These are phyloP conservation scores for Bujurquina vittata DNA, from an alignment of 2,113 vertebrate genomes.

Conservation along the genomic window DNA sequence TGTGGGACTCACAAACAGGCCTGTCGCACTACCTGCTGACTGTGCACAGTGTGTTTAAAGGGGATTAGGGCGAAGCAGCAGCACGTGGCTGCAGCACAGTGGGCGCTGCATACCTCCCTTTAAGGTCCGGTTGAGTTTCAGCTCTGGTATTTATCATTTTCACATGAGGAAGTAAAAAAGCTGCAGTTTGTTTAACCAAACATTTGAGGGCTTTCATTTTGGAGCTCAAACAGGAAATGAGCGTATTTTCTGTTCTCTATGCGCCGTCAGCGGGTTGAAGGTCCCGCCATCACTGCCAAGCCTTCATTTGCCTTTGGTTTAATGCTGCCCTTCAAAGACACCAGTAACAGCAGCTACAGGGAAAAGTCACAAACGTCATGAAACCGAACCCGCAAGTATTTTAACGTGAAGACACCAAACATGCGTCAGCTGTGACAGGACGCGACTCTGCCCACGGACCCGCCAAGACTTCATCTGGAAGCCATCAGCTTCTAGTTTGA, in stretches of 20 bases:
- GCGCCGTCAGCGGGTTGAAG: too few relatives aligned
- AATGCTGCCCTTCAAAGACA: too few relatives aligned
- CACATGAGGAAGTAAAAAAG: background rate
- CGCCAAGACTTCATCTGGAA: too few relatives aligned
- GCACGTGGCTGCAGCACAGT: background rate
- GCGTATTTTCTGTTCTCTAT: background rate
- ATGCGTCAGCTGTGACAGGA: too few relatives aligned
- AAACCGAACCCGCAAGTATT: too few relatives aligned
- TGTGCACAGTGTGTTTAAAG: slow-evolving; percentile 45
- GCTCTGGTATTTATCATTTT: background rate
- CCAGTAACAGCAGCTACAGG: background rate
- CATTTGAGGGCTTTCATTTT: background rate
- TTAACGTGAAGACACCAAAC: too few relatives aligned
- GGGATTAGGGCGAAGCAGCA: slow-evolving; percentile 45
- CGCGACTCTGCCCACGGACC: too few relatives aligned
- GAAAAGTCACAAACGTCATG: too few relatives aligned
- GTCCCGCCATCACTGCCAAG: background rate
- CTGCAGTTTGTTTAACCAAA: background rate
- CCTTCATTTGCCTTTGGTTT: background rate
- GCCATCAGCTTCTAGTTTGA: too few relatives aligned
- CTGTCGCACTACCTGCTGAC: slow-evolving; percentile 38
- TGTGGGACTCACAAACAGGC: slow-evolving; percentile 19
- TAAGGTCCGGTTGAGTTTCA: background rate
- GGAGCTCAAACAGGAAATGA: background rate
- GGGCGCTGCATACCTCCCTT: background rate